Conservation (phyloP, 2,888 invertebrate species). For the Liopterus haemorrhoidalis region DNA sequence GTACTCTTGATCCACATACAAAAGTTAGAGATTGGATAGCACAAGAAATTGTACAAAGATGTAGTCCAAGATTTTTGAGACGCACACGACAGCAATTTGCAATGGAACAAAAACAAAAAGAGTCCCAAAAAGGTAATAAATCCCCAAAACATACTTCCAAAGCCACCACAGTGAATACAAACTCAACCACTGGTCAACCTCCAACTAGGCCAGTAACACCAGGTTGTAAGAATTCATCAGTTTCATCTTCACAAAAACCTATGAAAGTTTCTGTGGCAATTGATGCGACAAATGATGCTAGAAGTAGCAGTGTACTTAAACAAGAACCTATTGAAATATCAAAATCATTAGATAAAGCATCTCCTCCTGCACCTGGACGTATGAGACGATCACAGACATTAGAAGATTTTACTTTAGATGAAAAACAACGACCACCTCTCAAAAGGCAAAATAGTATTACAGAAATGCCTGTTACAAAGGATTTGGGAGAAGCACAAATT, state of each 20-base stretch:
- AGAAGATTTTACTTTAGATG: slow-evolving; percentile 41
- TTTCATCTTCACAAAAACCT: slow-evolving; percentile 40
- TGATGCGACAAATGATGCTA: slow-evolving; percentile 70
- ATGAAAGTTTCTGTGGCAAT: slow-evolving; percentile 71
- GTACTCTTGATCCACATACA: slow-evolving; percentile 78
- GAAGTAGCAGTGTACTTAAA: slow-evolving; percentile 65
- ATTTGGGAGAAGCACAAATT: slow-evolving; percentile 35
- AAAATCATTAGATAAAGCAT: slow-evolving; percentile 54
- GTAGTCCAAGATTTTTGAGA: slow-evolving; percentile 60
- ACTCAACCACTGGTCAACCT: slow-evolving; percentile 34
- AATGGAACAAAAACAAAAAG: slow-evolving; percentile 41
- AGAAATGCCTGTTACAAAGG: slow-evolving; percentile 24
- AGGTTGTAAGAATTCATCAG: slow-evolving; percentile 24
- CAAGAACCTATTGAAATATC: slow-evolving; percentile 72
- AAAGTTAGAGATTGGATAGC: slow-evolving; percentile 85
- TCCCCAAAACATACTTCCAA: slow-evolving; percentile 18
- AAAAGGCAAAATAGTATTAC: slow-evolving; percentile 34
- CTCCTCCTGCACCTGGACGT: slow-evolving; percentile 36
- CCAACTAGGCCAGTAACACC: slow-evolving; percentile 44
- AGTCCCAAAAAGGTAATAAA: slow-evolving; percentile 37
- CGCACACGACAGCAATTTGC: slow-evolving; percentile 46
- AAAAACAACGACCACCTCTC: slow-evolving; percentile 30
- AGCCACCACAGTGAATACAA: slow-evolving; percentile 13
- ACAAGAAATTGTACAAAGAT: slow-evolving; percentile 68
- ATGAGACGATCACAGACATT: slow-evolving; percentile 48